These are phyloP conservation scores for Falco novaeseelandiae DNA, from an alignment of 2,797 vertebrate species.

Conservation along the genomic window DNA sequence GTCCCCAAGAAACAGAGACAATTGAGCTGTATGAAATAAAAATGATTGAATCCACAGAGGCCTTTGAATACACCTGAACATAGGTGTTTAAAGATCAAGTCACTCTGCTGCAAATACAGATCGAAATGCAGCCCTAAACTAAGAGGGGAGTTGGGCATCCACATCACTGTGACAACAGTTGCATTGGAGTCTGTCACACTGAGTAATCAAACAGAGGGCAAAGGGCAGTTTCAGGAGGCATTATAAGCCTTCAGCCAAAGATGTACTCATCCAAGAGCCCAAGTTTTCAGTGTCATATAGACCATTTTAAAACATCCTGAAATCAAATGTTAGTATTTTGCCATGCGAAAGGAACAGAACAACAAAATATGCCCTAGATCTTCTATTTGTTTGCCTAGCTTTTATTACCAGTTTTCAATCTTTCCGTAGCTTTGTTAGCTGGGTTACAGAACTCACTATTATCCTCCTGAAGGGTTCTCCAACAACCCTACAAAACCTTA, in stretches of 20 bases:
- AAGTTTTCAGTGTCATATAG: background rate
- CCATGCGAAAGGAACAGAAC: background rate
- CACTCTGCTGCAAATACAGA: background rate
- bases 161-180: background rate
- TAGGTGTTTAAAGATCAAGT: background rate
- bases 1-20: background rate
- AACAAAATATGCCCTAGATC: background rate
- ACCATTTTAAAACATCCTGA: background rate
- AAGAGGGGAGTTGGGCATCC: background rate
- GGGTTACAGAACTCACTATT: background rate
- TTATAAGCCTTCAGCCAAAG: background rate
- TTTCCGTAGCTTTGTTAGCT: background rate
- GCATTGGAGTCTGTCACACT: background rate
- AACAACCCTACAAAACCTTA: background rate
- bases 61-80: background rate
- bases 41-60: background rate
- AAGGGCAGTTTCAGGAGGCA: background rate
- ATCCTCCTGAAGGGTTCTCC: background rate
- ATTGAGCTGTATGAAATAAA: background rate
- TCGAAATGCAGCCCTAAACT: background rate
- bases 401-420: background rate
- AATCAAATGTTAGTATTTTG: background rate
- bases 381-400: background rate
- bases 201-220: background rate
- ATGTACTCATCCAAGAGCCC: background rate